Base-by-base conservation (phyloP, 2,888 invertebrate genomes). In the Malthinus seriepunctatus region DNA sequence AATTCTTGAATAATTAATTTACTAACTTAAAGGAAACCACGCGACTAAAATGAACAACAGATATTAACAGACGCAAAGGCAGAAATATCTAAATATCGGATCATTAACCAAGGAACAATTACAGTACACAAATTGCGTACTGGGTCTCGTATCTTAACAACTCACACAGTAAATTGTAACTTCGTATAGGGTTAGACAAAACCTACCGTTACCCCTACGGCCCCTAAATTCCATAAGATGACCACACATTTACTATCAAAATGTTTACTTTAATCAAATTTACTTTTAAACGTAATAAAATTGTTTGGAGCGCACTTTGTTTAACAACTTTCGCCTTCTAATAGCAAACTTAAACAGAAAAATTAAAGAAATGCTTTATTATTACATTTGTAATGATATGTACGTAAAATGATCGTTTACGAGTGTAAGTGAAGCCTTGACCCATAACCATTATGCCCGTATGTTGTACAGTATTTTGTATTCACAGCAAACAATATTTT, bases 81-180 rank as follows among this genome's bases (percentile, higher is more conserved):
- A 60, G 56, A 60, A 60, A 58, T 63, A 63, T 63, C 63, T 61
- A 58, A 58, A 56, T 56, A 63, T 64, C 64, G 64, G 64, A 64
- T 64, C 64, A 64, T 64, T 64, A 62, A 64, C 59, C 62, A 62
- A 62, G 60, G 62, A 62, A 64, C 64, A 64, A 64, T 64, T 64
- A 64, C 61, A 59, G 61, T 53, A 63, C 61, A 62, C 63, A 63
- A 63, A 63, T 62, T 63, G 63, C 63, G 63, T 63, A 63, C 51
- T 39, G 63, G 61, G 61, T 62, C 59, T 60, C 64, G 64, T 64
- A 62, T 64, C 64, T 64, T 63, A 64, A 62, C 62, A 63, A 56
- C 59, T 60, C 60, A 52, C 62, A 58, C 60, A 62, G 64, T 64
- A 64, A 64, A 64, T 64, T 60, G 61, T 61, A 61, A 61, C 61